Percentiles rank a stretch among this genome's conserved stretches.
phyloP scores from a whole-genome alignment of 2,113 vertebrate genomes.

The Herpailurus yagouaroundi region DNA sequence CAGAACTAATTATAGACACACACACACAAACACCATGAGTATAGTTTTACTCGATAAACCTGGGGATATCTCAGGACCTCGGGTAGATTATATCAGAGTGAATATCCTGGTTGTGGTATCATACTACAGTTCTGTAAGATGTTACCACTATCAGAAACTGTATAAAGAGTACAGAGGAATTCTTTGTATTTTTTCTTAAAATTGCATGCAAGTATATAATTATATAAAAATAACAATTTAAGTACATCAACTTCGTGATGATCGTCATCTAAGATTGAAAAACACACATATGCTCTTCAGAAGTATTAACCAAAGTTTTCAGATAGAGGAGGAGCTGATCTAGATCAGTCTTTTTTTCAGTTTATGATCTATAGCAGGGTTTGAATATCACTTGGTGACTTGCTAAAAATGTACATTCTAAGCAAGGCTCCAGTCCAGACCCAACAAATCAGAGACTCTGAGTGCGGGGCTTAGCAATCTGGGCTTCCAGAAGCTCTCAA shows the following conservation, averaged over 20 bases:
- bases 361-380: background rate
- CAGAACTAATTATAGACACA: background rate
- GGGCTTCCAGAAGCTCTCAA: background rate
- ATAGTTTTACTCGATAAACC: background rate
- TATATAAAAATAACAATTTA: background rate
- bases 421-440: background rate
- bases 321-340: background rate
- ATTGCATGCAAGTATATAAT: background rate
- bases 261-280: background rate
- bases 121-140: background rate
- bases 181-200: background rate
- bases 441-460: background rate
- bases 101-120: background rate
- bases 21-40: background rate
- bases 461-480: background rate
- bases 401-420: background rate
- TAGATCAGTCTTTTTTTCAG: background rate
- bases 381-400: background rate
- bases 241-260: background rate
- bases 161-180: background rate
- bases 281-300: background rate
- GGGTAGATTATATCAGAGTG: background rate
- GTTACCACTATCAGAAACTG: background rate
- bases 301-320: background rate
- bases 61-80: background rate